These are phyloP conservation scores for Drosophila navojoa DNA, from an alignment of 1,140 invertebrate species.

Conservation along the genomic window DNA sequence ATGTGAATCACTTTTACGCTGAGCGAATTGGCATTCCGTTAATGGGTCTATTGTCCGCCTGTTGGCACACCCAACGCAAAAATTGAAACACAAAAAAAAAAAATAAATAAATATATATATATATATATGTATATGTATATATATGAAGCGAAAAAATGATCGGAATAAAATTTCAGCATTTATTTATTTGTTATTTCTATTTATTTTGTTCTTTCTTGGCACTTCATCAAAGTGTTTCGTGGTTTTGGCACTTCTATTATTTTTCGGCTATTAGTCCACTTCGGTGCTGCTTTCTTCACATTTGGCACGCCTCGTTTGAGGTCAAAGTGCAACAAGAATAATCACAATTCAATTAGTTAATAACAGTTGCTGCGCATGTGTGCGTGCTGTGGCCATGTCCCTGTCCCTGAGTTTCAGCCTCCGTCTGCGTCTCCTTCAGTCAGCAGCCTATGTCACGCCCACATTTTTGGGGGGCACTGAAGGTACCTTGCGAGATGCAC, in stretches of 20 bases:
- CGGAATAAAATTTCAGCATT: slow-evolving; percentile 12
- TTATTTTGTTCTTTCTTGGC: slow-evolving; percentile 28
- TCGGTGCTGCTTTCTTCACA: slow-evolving; percentile 15
- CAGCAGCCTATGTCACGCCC: slow-evolving; percentile 14
- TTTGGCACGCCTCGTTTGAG: slow-evolving; percentile 50
- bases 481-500: slow-evolving; percentile 23
- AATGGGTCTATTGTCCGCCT: slow-evolving; percentile 69
- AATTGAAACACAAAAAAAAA: slow-evolving; percentile 17
- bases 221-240: slow-evolving; percentile 68
- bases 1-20: slow-evolving; percentile 68
- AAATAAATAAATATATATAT: too few species aligned
- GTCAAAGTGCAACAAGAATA: slow-evolving; percentile 74
- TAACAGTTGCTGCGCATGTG: slow-evolving; percentile 52
- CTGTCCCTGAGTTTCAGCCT: slow-evolving; percentile 47
- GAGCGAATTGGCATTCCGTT: slow-evolving; percentile 31
- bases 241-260: slow-evolving; percentile 70
- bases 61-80: slow-evolving; percentile 40
- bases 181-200: background rate
- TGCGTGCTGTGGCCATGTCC: slow-evolving; percentile 67
- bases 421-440: background rate
- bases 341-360: slow-evolving; percentile 77
- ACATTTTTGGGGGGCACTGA: slow-evolving; percentile 33
- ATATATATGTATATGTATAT: too few species aligned
- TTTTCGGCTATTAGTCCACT: slow-evolving; percentile 52
- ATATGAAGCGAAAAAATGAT: slow-evolving; percentile 17